A percentile compares a stretch with the other conserved stretches of the same genome.
Evolutionary conservation across 2,113 vertebrate species (phyloP).

Genomic region (Mionectes macconnelli): DNA sequence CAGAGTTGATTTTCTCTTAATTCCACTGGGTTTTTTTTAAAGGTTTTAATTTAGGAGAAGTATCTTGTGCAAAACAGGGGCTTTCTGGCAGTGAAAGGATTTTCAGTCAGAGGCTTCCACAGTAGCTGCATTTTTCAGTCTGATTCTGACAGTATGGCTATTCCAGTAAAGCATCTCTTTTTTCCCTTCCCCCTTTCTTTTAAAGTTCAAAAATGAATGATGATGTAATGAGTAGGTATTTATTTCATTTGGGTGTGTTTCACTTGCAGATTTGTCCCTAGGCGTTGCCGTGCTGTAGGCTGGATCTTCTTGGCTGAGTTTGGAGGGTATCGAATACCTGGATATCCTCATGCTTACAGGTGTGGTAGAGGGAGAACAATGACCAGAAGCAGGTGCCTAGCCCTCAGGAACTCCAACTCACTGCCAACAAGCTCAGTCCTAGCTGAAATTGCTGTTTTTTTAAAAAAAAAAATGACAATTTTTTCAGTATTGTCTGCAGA

Average conservation of each 20-base stretch:
- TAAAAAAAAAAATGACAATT: not conserved
- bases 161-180: not conserved
- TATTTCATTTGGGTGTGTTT: not conserved
- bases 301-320: slow-evolving; percentile 27
- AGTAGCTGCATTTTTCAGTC: not conserved
- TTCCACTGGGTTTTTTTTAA: not conserved
- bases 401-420: slow-evolving; percentile 46
- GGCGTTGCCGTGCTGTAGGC: slow-evolving; percentile 3
- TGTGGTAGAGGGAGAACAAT: slow-evolving; percentile 72
- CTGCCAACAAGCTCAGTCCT: slow-evolving; percentile 17
- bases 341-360: slow-evolving; percentile 69
- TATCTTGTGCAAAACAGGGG: not conserved
- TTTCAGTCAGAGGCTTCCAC: not conserved
- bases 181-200: not conserved
- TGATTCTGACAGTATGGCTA: not conserved
- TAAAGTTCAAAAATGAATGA: not conserved
- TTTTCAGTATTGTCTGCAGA: not conserved
- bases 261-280: slow-evolving; percentile 15
- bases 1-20: not conserved
- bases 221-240: not conserved
- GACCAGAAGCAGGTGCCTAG: slow-evolving; percentile 78
- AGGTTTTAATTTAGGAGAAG: not conserved
- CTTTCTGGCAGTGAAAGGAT: not conserved
- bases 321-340: slow-evolving; percentile 42
- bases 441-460: not conserved